phyloP scores from a whole-genome alignment of 2,113 vertebrate species.

The Anguilla japonica region DNA sequence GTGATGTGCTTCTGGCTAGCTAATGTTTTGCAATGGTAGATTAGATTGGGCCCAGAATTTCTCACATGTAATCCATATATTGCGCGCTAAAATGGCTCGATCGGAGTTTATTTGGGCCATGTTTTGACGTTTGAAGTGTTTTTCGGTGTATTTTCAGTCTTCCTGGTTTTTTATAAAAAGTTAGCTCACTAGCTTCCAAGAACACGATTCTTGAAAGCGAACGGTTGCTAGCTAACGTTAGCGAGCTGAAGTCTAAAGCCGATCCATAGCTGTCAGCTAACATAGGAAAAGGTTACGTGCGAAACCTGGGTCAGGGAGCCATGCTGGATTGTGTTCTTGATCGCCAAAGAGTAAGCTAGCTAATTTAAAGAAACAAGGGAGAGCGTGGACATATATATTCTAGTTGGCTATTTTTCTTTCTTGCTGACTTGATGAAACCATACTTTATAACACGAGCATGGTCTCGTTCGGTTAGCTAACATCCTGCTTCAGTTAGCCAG shows the following conservation, averaged over 20 bases:
- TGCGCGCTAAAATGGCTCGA: background rate
- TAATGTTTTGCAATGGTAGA: slow-evolving; percentile 8
- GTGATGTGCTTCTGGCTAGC: slow-evolving; percentile 2
- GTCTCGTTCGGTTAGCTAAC: background rate
- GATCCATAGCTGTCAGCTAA: slow-evolving; percentile 9
- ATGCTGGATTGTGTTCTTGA: slow-evolving; percentile 9
- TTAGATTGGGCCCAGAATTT: slow-evolving; percentile 14
- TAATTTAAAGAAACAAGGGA: background rate
- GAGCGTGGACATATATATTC: background rate
- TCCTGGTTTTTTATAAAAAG: background rate
- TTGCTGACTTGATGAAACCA: background rate
- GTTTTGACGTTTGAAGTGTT: background rate
- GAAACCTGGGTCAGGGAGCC: slow-evolving; percentile 18
- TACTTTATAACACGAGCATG: background rate
- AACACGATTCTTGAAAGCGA: slow-evolving; percentile 10
- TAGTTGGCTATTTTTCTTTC: background rate
- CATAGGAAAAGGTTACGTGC: background rate
- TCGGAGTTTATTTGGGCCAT: background rate
- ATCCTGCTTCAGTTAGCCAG: background rate
- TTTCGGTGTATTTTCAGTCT: background rate
- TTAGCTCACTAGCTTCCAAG: slow-evolving; percentile 8
- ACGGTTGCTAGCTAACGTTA: background rate
- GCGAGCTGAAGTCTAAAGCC: slow-evolving; percentile 8
- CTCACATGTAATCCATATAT: background rate
- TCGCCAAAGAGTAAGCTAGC: background rate